phyloP scores from a whole-genome alignment of 2,797 vertebrate genomes.

The Merluccius polli region DNA sequence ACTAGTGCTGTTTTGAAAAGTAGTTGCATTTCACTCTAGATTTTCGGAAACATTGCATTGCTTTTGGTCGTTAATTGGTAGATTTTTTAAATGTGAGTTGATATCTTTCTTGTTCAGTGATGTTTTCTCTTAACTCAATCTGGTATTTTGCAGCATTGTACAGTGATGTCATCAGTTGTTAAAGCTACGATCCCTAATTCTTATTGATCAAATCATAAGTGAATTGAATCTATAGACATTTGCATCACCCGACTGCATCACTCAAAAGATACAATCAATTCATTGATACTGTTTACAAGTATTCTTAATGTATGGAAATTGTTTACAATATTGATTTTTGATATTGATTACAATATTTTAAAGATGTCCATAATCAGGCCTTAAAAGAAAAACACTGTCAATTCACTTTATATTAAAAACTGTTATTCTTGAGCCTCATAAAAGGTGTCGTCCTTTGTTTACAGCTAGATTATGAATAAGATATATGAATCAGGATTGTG shows the following conservation, averaged over 20 bases:
- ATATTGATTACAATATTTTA: slow-evolving; percentile 53
- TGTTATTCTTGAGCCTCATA: slow-evolving; percentile 34
- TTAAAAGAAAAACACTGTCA: slow-evolving; percentile 46
- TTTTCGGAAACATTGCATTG: slow-evolving; percentile 43
- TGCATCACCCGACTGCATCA: slow-evolving; percentile 40
- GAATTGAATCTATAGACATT: slow-evolving; percentile 26
- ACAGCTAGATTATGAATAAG: slow-evolving; percentile 50
- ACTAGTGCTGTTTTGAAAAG: slow-evolving; percentile 63
- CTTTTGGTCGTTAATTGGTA: slow-evolving; percentile 66
- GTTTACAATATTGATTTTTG: slow-evolving; percentile 51
- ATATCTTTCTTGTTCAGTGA: slow-evolving; percentile 66
- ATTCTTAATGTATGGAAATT: slow-evolving; percentile 36
- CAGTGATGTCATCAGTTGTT: slow-evolving; percentile 27
- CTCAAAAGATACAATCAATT: slow-evolving; percentile 36
- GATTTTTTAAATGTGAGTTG: slow-evolving; percentile 63
- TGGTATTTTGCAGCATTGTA: slow-evolving; percentile 52
- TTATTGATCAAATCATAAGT: slow-evolving; percentile 36
- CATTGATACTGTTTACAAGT: slow-evolving; percentile 61
- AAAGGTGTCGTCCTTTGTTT: slow-evolving; percentile 66
- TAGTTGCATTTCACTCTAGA: slow-evolving; percentile 41
- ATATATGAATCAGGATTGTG: not conserved
- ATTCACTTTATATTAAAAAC: slow-evolving; percentile 28
- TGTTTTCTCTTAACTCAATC: slow-evolving; percentile 37
- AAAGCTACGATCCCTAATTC: slow-evolving; percentile 40
- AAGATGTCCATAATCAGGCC: slow-evolving; percentile 49